These are phyloP conservation scores for Sylvicola cinctus DNA, from an alignment of 2,888 invertebrate genomes.

Conservation along the genomic window DNA sequence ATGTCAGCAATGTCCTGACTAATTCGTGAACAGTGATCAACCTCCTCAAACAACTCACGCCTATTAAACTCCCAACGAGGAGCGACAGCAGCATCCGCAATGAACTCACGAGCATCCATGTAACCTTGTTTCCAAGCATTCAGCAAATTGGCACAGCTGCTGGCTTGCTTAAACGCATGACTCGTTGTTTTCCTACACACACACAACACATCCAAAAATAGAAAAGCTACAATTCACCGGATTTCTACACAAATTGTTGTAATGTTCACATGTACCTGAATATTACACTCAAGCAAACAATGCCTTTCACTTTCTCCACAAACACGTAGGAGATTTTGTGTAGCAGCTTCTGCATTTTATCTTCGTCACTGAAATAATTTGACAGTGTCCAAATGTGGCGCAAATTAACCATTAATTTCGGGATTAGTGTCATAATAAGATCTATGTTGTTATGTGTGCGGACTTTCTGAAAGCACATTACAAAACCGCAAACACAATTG, in stretches of 20 bases:
- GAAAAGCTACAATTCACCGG: neutral
- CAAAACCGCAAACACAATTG: too few relatives aligned
- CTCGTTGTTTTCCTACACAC: constrained; percentile 16
- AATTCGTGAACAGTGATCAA: constrained; percentile 68
- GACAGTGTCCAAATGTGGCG: constrained; percentile 86
- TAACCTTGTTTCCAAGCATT: constrained; percentile 37
- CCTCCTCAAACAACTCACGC: constrained; percentile 54
- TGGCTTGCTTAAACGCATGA: constrained; percentile 20
- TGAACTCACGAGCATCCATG: constrained; percentile 55
- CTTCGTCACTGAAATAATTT: constrained; percentile 62
- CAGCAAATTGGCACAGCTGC: constrained; percentile 21
- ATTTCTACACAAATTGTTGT: neutral
- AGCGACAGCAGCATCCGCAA: constrained; percentile 69
- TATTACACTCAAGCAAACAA: constrained; percentile 46
- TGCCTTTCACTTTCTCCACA: constrained; percentile 49
- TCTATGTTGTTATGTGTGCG: constrained; percentile 47
- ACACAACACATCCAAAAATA: too few relatives aligned
- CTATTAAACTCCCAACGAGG: constrained; percentile 86
- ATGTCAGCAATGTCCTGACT: constrained; percentile 61
- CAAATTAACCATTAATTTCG: constrained; percentile 61
- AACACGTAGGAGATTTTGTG: constrained; percentile 68
- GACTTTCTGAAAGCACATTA: constrained; percentile 42
- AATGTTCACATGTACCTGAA: constrained; percentile 41
- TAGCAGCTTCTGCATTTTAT: constrained; percentile 67
- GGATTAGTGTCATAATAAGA: constrained; percentile 49